These are phyloP conservation scores for Adelosebastes latens DNA, from an alignment of 2,797 vertebrate species.

Conservation along the genomic window DNA sequence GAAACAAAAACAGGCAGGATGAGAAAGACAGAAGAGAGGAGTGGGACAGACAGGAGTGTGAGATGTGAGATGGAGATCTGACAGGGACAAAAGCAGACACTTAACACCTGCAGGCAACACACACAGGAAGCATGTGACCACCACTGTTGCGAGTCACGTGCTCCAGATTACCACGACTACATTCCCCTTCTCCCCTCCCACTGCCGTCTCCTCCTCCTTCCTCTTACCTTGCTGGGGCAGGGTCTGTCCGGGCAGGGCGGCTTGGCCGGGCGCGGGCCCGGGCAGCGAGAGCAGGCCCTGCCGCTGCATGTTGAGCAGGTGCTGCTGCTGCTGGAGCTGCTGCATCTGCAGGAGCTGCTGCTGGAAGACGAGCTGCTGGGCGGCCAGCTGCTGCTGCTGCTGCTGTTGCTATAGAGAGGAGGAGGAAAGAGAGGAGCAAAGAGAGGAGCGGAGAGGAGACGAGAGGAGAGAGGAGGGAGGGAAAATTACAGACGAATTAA, in stretches of 20 bases:
- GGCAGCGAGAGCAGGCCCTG: constrained; percentile 99
- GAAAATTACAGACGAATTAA: constrained; percentile 77
- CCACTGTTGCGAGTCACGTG: constrained; percentile 38
- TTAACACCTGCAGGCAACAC: constrained; percentile 32
- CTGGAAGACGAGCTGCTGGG: constrained; percentile 99
- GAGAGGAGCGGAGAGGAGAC: constrained; percentile 24
- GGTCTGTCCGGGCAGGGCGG: constrained; percentile 94
- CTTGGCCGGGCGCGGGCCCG: constrained; percentile 85
- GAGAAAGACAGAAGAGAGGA: constrained; percentile 13
- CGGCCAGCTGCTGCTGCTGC: constrained; percentile 98
- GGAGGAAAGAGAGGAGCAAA: constrained; percentile 46
- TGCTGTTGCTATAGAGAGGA: constrained; percentile 83
- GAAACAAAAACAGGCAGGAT: constrained; percentile 34
- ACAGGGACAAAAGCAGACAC: not conserved
- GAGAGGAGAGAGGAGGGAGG: constrained; percentile 48
- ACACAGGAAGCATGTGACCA: constrained; percentile 56
- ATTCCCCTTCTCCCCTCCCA: not conserved
- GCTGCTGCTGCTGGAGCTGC: constrained; percentile 98
- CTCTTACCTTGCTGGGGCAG: constrained; percentile 93
- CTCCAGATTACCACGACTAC: constrained; percentile 3
- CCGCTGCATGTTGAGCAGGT: constrained; percentile 98
- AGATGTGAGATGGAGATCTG: constrained; percentile 8
- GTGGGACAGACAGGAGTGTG: constrained; percentile 6
- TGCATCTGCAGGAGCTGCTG: constrained; percentile 99
- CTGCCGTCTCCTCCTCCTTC: not conserved